A percentile compares a stretch with the other conserved stretches of the same genome.
Conservation (phyloP, 2,113 vertebrate genomes). For the Australoheros scitulus region DNA sequence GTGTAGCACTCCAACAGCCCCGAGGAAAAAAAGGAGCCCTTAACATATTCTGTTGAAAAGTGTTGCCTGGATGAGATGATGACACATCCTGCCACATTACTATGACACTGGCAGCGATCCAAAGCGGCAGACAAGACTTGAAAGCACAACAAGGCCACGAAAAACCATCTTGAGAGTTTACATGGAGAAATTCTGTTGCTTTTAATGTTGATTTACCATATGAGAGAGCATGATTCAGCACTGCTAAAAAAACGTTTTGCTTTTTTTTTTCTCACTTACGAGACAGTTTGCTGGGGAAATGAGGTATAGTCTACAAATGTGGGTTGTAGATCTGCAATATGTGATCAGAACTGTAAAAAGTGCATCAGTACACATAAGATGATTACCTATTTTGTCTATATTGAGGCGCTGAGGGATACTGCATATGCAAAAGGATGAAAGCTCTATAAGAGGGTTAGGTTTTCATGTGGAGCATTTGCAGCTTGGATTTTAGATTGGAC, state of each 20-base stretch:
- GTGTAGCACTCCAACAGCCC: not conserved
- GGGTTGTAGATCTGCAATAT: constrained; percentile 11
- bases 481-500: not conserved
- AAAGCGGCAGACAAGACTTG: constrained; percentile 32
- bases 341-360: constrained; percentile 7
- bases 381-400: not conserved
- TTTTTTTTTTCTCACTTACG: constrained; percentile 5
- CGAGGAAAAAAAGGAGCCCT: constrained; percentile 6
- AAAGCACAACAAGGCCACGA: constrained; percentile 39
- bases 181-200: constrained; percentile 32
- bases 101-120: constrained; percentile 49
- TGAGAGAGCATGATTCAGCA: constrained; percentile 44
- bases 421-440: not conserved
- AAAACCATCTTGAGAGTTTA: constrained; percentile 45
- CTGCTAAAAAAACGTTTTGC: constrained; percentile 24
- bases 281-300: constrained; percentile 33
- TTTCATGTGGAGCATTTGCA: not conserved
- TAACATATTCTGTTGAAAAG: constrained; percentile 23
- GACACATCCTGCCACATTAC: constrained; percentile 50
- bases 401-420: not conserved
- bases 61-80: constrained; percentile 35
- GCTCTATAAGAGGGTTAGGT: not conserved
- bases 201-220: constrained; percentile 47
- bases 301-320: constrained; percentile 11
- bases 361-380: not conserved